phyloP scores from a whole-genome alignment of 1,140 invertebrate species.

The Drosophila willistoni region DNA sequence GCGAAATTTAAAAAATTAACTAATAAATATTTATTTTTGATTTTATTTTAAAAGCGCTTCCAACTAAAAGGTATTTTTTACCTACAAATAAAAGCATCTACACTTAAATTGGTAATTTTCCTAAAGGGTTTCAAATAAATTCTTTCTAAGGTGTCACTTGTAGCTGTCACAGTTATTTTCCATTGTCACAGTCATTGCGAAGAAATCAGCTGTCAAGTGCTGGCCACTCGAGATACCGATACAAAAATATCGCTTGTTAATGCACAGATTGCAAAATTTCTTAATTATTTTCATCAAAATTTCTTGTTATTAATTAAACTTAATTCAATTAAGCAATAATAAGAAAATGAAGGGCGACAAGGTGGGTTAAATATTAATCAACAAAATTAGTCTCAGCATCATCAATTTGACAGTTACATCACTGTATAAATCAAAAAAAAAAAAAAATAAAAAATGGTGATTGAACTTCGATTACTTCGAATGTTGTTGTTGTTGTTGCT shows the following conservation, averaged over 20 bases:
- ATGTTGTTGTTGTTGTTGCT: conserved; percentile 40
- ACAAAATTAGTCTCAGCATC: not conserved
- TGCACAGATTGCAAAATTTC: conserved; percentile 46
- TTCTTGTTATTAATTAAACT: conserved; percentile 15
- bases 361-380: conserved; percentile 26
- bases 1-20: no score
- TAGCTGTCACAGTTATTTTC: not conserved
- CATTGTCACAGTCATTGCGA: conserved; percentile 1
- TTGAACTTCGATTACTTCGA: conserved; percentile 55
- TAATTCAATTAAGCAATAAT: conserved; percentile 1
- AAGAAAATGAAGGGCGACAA: conserved; percentile 49
- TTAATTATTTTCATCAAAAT: conserved; percentile 26
- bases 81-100: no score
- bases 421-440: conserved; percentile 16
- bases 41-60: no score
- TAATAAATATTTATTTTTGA: no score
- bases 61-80: no score
- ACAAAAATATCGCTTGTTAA: conserved; percentile 40
- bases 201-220: conserved; percentile 37
- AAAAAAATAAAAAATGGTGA: not conserved
- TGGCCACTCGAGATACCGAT: not conserved
- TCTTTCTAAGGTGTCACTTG: no score
- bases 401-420: conserved; percentile 44
- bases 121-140: no score
- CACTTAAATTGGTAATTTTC: no score